Conservation (phyloP, 1,140 invertebrate genomes). For the Brachystomella parvula region DNA sequence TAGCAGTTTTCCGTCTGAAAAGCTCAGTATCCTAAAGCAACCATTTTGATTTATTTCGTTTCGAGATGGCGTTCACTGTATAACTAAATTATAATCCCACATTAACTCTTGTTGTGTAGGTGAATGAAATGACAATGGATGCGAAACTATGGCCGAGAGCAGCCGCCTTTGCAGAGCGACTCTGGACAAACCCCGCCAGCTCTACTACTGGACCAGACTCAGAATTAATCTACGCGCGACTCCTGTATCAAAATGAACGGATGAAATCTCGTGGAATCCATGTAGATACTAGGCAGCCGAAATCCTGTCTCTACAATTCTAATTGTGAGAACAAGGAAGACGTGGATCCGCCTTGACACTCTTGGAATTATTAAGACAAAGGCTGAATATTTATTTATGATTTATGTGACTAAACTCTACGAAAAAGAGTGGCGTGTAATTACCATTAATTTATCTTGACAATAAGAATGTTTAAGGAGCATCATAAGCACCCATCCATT, state of each 20-base stretch:
- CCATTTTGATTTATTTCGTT: no score
- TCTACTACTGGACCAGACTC: neutral
- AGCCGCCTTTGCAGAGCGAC: constrained; percentile 23
- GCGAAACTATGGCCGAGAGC: constrained; percentile 27
- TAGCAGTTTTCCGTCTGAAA: no score
- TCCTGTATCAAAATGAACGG: constrained; percentile 39
- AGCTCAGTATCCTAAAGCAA: no score
- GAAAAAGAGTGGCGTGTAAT: no score
- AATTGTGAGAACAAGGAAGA: constrained; percentile 52
- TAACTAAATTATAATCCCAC: no score
- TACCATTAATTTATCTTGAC: no score
- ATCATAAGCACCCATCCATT: constrained; percentile 8
- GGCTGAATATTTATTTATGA: no score
- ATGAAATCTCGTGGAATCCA: constrained; percentile 38
- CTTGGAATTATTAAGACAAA: no score
- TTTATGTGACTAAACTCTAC: no score
- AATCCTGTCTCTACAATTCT: constrained; percentile 57
- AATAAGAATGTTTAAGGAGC: no score
- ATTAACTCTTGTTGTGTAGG: constrained; percentile 23
- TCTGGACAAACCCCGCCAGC: constrained; percentile 24
- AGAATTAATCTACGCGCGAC: constrained; percentile 30
- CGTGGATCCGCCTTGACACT: no score
- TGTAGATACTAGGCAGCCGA: constrained; percentile 38
- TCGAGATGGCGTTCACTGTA: no score
- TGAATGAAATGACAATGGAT: constrained; percentile 27